Evolutionary conservation across 2,113 vertebrate species (phyloP).

Genomic region (Nyctibius bracteatus): DNA sequence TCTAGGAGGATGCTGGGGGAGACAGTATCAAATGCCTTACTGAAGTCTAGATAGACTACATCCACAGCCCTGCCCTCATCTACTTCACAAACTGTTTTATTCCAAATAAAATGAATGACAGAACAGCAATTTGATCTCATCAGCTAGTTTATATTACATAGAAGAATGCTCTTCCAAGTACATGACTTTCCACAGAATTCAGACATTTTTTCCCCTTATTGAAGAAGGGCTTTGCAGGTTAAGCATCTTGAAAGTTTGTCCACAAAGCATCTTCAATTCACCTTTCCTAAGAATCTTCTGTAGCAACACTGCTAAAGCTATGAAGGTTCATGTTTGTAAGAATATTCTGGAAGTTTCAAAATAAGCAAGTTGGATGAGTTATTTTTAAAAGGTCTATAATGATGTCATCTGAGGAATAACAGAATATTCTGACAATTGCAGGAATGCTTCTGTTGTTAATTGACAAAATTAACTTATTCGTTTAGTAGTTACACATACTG

Average conservation of each 20-base stretch:
- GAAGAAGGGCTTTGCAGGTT: background rate
- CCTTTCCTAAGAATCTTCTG: background rate
- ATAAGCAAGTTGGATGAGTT: background rate
- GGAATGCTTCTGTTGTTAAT: background rate
- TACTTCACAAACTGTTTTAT: background rate
- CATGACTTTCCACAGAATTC: background rate
- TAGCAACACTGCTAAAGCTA: background rate
- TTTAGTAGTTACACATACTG: background rate
- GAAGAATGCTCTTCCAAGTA: background rate
- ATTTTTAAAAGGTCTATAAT: background rate
- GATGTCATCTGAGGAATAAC: background rate
- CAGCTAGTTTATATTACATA: background rate
- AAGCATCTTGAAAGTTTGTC: background rate
- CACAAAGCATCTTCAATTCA: background rate
- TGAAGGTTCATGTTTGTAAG: background rate
- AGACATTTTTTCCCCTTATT: background rate
- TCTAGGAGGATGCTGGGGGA: too few relatives aligned
- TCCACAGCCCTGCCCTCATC: too few relatives aligned
- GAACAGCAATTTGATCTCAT: background rate
- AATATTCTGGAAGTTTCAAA: background rate
- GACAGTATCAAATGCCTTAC: too few relatives aligned
- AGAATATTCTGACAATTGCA: background rate
- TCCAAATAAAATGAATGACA: background rate
- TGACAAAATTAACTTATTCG: background rate
- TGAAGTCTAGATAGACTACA: too few relatives aligned